A percentile compares a stretch with the other conserved stretches of the same genome.
These are phyloP conservation scores for Dasyprocta punctata DNA, from an alignment of 2,113 vertebrate species.

Conservation along the genomic window DNA sequence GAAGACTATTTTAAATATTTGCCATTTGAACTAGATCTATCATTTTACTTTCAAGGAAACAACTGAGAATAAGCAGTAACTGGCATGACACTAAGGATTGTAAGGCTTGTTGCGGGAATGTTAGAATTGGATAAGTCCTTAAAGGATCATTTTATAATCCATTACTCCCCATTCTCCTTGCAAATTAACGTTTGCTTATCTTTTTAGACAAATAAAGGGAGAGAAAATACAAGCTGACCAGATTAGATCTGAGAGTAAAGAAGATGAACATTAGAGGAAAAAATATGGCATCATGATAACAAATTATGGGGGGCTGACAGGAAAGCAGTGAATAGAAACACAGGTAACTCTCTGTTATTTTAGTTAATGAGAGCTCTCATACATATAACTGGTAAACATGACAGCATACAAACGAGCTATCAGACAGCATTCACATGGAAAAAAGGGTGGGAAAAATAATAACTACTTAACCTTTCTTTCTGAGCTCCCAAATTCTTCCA, in stretches of 20 bases:
- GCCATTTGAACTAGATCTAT: neutral
- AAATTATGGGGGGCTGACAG: neutral
- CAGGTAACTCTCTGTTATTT: neutral
- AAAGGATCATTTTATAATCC: neutral
- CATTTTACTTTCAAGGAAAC: neutral
- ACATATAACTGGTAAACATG: neutral
- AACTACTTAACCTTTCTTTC: constrained; percentile 46
- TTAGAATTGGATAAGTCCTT: neutral
- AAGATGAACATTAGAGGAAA: neutral
- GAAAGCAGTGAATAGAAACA: neutral
- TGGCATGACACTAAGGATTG: neutral
- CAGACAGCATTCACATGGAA: neutral
- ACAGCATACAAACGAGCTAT: neutral
- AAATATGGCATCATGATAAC: neutral
- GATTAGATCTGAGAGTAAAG: neutral
- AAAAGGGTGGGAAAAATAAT: neutral
- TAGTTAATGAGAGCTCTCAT: neutral
- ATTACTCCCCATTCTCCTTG: neutral
- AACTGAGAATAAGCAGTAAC: neutral
- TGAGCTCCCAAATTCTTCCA: constrained; percentile 32
- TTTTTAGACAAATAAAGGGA: constrained; percentile 30
- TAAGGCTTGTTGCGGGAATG: neutral
- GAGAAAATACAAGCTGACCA: neutral
- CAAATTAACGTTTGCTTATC: constrained; percentile 38
- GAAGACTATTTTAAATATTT: constrained; percentile 24